Conservation (phyloP, 2,888 invertebrate species). For the Crossocerus cetratus region DNA sequence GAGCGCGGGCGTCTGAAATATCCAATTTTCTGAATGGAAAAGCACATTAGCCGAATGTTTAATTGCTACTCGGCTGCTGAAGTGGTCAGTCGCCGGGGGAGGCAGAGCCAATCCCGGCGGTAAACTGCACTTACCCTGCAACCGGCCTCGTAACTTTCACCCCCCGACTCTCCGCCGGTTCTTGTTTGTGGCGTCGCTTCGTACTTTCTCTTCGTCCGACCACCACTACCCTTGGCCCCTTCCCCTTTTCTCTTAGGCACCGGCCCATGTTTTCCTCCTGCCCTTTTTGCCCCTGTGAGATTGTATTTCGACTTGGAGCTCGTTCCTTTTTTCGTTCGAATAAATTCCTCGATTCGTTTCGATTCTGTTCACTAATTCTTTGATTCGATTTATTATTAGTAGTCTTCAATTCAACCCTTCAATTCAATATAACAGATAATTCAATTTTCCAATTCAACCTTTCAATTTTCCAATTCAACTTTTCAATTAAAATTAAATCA, state of each 20-base stretch:
- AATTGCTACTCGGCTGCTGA: slow-evolving; percentile 71
- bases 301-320: too few species aligned
- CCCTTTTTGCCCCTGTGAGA: not conserved
- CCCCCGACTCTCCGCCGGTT: slow-evolving; percentile 24
- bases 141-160: slow-evolving; percentile 55
- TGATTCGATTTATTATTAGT: too few species aligned
- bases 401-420: too few species aligned
- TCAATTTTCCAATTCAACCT: too few species aligned
- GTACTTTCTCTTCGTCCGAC: slow-evolving; percentile 16
- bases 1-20: slow-evolving; percentile 58
- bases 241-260: slow-evolving; percentile 10
- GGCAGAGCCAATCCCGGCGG: slow-evolving; percentile 35
- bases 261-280: slow-evolving; percentile 15
- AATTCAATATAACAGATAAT: too few species aligned
- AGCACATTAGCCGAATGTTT: slow-evolving; percentile 73
- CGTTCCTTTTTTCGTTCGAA: too few species aligned
- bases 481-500: too few species aligned
- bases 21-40: slow-evolving; percentile 75
- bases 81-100: slow-evolving; percentile 58
- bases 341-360: too few species aligned
- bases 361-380: too few species aligned
- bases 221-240: slow-evolving; percentile 26
- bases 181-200: not conserved
- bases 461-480: too few species aligned
- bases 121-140: slow-evolving; percentile 61